Percentiles rank a stretch among this genome's conserved stretches.
These are phyloP conservation scores for Himalopsyche japonica DNA, from an alignment of 2,888 invertebrate genomes.

Conservation along the genomic window DNA sequence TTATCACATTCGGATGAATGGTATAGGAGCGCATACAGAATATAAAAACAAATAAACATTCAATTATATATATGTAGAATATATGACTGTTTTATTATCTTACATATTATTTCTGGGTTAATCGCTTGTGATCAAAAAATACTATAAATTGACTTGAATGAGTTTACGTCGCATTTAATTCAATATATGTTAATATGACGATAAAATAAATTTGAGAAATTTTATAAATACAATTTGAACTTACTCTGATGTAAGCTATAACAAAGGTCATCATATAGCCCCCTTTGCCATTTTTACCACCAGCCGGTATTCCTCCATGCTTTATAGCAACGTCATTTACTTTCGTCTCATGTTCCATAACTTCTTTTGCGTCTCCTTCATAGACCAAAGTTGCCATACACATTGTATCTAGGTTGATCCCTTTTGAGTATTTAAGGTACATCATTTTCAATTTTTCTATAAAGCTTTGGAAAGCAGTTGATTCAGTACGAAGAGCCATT, in stretches of 20 bases:
- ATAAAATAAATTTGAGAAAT: too few species aligned
- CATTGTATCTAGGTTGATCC: conserved; percentile 78
- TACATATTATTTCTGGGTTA: too few species aligned
- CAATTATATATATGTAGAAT: too few species aligned
- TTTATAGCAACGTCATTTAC: conserved; percentile 78
- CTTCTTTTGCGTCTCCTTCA: conserved; percentile 78
- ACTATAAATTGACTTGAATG: too few species aligned
- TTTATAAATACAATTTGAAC: neutral
- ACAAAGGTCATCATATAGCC: conserved; percentile 97
- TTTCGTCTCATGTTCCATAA: conserved; percentile 59
- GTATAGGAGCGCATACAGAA: too few species aligned
- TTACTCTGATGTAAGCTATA: conserved; percentile 94
- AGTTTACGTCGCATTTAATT: too few species aligned
- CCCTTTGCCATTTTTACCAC: conserved; percentile 89
- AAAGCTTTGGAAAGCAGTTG: conserved; percentile 50
- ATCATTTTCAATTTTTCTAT: conserved; percentile 69
- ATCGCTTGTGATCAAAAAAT: too few species aligned
- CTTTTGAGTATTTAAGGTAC: conserved; percentile 86
- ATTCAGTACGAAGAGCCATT: conserved; percentile 69
- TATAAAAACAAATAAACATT: too few species aligned
- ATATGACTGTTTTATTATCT: too few species aligned
- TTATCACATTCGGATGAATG: too few species aligned
- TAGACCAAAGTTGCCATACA: conserved; percentile 93
- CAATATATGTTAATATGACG: neutral
- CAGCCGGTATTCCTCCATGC: conserved; percentile 85